Base-by-base conservation (phyloP, 1,140 invertebrate species). In the Thrips palmi region DNA sequence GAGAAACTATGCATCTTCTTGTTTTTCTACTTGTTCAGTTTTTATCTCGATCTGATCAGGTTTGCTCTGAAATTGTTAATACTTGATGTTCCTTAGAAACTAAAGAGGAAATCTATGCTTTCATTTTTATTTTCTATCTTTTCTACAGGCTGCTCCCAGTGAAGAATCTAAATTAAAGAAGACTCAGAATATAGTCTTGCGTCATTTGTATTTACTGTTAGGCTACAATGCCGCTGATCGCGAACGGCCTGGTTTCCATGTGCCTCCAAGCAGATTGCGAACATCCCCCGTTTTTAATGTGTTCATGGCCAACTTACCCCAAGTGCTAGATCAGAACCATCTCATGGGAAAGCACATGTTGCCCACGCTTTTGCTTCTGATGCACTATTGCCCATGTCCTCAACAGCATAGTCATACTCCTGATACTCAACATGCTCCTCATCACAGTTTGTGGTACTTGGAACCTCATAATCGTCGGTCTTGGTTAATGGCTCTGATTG, bases 11-110 rank as follows among this genome's bases (percentile, higher is more conserved):
- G 42, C 92, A 97, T 58, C 63, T 96, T 14, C 60, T 97, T n/a
- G 77, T 97, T 2, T 89, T 93, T 52, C 68, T 98, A 5, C 67
- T 98, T 2, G 93, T 97, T 79, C 92, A 94, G 62, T 89, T 88
- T 56, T 62, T 89, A 47, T 87, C 83, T 0, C 65, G 79, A 45
- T 64, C 67, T 28, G 73, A 75, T 51, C 70, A 76, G 59, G 78
- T 81, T 56, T 55, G 46, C 50, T 32, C 11, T 14, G 18, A 14
- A 22, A 41, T 33, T 37, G 22, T n/a, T n/a, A n/a, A n/a, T n/a
- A n/a, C n/a, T n/a, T n/a, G n/a, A n/a, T n/a, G n/a, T 35, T 6
- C 27, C 33, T 36, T 32, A 12, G 36, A 14, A 29, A 36, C 39
- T 20, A 6, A 33, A 18, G n/a, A n/a, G n/a, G n/a, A 5, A 19